phyloP scores from a whole-genome alignment of 1,140 invertebrate species.

The Bombyx mori region ASM3026992v2 NC_085112.1:12756501-12757000 shows the following conservation, averaged over 20 bases:
- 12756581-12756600: not conserved
- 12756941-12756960: too few species aligned
- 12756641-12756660: slow-evolving; percentile 39
- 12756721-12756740: slow-evolving; percentile 42
- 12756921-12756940: too few species aligned
- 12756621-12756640: slow-evolving; percentile 13
- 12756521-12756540: too few species aligned
- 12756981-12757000: too few species aligned
- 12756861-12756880: too few species aligned
- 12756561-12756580: not conserved
- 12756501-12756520: too few species aligned
- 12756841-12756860: too few species aligned
- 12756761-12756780: slow-evolving; percentile 57
- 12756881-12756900: too few species aligned
- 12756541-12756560: too few species aligned
- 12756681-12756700: slow-evolving; percentile 40
- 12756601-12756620: not conserved
- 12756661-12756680: slow-evolving; percentile 43
- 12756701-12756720: slow-evolving; percentile 46
- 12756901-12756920: too few species aligned
- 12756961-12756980: too few species aligned
- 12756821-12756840: not conserved
- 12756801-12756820: slow-evolving; percentile 4
- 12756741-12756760: slow-evolving; percentile 49
- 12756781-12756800: slow-evolving; percentile 61